Evolutionary conservation across 1,140 invertebrate species (phyloP), one percentile per base, ranked within the genome.

Genomic region (Teleopsis dalmanni): DNA sequence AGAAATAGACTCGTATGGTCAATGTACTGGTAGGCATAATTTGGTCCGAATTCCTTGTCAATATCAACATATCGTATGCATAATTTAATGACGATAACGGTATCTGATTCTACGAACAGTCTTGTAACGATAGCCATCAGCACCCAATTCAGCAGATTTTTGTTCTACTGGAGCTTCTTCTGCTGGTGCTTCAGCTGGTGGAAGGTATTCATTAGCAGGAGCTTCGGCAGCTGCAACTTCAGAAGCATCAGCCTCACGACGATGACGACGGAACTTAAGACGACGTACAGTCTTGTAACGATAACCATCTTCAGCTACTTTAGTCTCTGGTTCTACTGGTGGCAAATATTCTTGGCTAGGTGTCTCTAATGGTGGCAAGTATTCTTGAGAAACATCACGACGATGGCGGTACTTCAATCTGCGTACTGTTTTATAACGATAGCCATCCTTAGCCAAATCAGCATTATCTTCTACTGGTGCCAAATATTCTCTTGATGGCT

Each of bases 91-190:
- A 21, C 61, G 64, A 40, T 58, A 52, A 52, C 64, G 64, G 42
- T 62, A 67, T 44, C 59, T 60, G 22, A 67, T 50, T 40, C 64
- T 52, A 35, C 63, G 64, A 19, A 67, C 59, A 33, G 61, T 64
- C 53, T 67, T 67, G 52, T 67, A 67, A 29, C 64, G 64, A 44
- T 67, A 67, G 11, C 64, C 64, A 51, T 67, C 64, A 48, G 59
- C 55, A 36, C 53, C 64, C 25, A 67, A 40, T 42, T 64, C 64
- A 22, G 61, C 62, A 23, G 54, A 60, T 50, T 64, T 60, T 18
- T 53, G 53, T 21, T n/a, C 47, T 35, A 52, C 60, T n/a, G n/a
- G n/a, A 18, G 50, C 52, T n/a, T 18, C 19, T 4, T 41, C 54
- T 11, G 51, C 42, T 4, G 40, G 51, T 2, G 35, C 41, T 2